Percentiles rank a stretch among this genome's conserved stretches.
These are phyloP conservation scores for Agrotis ipsilon DNA, from an alignment of 2,888 invertebrate genomes.

Conservation along the genomic window DNA sequence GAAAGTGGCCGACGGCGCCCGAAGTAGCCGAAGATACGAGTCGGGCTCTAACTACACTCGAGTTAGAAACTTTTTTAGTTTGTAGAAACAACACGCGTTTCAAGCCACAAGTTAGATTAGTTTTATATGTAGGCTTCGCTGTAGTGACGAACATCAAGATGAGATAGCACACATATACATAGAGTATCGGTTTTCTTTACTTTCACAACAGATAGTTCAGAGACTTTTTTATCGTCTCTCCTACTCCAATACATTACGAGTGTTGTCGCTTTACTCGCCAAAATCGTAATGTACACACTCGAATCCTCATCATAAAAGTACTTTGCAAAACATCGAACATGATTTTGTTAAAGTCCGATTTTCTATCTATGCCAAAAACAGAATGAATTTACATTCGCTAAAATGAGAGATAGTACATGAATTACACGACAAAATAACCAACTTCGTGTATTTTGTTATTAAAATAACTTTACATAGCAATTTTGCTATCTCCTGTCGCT, in stretches of 20 bases:
- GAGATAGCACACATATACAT: slow-evolving; percentile 4
- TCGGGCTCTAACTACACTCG: slow-evolving; percentile 38
- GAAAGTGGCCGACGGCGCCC: slow-evolving; percentile 43
- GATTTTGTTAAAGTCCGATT: background rate
- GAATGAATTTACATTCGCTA: background rate
- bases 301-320: background rate
- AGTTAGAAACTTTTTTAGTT: slow-evolving; percentile 55
- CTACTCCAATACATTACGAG: too few species aligned
- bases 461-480: slow-evolving; percentile 45
- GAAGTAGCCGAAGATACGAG: slow-evolving; percentile 38
- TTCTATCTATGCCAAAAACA: background rate
- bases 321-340: slow-evolving; percentile 4
- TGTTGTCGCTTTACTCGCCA: too few species aligned
- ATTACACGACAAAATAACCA: background rate
- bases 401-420: background rate
- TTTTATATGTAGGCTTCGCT: slow-evolving; percentile 44
- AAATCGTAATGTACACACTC: background rate
- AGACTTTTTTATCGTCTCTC: background rate
- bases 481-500: slow-evolving; percentile 53
- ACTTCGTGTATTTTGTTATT: slow-evolving; percentile 31
- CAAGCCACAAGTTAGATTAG: slow-evolving; percentile 58
- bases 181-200: slow-evolving; percentile 17
- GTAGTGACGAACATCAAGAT: slow-evolving; percentile 23
- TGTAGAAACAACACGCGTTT: slow-evolving; percentile 36
- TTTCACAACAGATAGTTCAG: slow-evolving; percentile 7